phyloP scores from a whole-genome alignment of 1,140 invertebrate genomes.

The Drosophila pallidifrons region DNA sequence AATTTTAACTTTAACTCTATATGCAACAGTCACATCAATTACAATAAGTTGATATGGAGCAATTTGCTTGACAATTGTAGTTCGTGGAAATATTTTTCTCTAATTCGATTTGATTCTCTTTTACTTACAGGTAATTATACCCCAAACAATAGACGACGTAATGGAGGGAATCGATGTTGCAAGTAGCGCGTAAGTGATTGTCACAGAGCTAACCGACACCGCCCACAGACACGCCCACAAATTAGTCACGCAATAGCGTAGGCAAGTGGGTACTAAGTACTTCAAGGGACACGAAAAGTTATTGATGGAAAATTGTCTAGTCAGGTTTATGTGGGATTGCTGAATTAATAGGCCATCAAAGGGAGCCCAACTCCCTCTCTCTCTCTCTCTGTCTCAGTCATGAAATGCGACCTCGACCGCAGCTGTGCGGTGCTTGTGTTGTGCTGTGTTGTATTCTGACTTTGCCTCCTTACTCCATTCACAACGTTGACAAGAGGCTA shows the following conservation, averaged over 20 bases:
- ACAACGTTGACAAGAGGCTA: slow-evolving; percentile 54
- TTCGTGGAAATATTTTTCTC: slow-evolving; percentile 1
- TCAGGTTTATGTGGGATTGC: slow-evolving; percentile 20
- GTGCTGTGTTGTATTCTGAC: background rate
- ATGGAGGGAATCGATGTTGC: background rate
- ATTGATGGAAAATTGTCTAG: slow-evolving; percentile 26
- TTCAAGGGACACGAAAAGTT: slow-evolving; percentile 12
- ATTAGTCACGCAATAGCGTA: slow-evolving; percentile 19
- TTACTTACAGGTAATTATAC: slow-evolving; percentile 69
- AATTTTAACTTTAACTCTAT: background rate
- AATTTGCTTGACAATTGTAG: background rate
- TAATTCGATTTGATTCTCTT: slow-evolving; percentile 37
- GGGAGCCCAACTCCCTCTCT: background rate
- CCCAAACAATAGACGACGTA: background rate
- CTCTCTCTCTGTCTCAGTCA: background rate
- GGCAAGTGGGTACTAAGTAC: slow-evolving; percentile 12
- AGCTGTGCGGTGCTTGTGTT: slow-evolving; percentile 14
- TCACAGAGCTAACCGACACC: background rate
- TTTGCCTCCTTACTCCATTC: background rate
- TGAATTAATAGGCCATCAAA: slow-evolving; percentile 70
- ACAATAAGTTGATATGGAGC: background rate
- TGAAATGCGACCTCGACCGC: slow-evolving; percentile 23
- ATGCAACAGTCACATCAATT: background rate
- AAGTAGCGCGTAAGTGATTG: slow-evolving; percentile 16
- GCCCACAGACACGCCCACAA: slow-evolving; percentile 26